Percentiles rank a stretch among this genome's conserved stretches.
Evolutionary conservation across 2,888 invertebrate genomes (phyloP).

Genomic region (Euzetes globulus): DNA sequence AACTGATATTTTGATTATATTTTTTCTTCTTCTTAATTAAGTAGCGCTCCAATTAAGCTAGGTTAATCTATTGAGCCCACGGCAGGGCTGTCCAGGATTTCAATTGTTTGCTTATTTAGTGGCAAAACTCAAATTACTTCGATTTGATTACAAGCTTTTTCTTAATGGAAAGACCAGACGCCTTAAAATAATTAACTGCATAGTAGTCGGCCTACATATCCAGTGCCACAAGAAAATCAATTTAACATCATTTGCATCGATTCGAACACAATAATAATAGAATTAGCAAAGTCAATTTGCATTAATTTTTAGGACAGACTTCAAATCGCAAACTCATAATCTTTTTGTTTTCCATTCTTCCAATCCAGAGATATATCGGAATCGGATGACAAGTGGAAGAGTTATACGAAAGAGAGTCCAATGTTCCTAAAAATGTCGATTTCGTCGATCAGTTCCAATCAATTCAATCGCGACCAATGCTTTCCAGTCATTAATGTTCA

Average conservation of each 20-base stretch:
- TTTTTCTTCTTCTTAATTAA: slow-evolving; percentile 1
- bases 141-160: no score
- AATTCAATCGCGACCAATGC: neutral
- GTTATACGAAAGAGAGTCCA: slow-evolving; percentile 11
- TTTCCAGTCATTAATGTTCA: neutral
- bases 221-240: no score
- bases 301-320: no score
- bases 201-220: no score
- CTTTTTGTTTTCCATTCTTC: neutral
- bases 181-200: no score
- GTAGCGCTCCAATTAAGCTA: slow-evolving; percentile 3
- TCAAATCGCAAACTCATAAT: neutral
- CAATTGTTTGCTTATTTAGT: neutral
- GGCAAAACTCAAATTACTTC: neutral
- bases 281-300: no score
- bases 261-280: no score
- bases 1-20: neutral
- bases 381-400: slow-evolving; percentile 6
- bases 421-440: slow-evolving; percentile 23
- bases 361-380: slow-evolving; percentile 3
- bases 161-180: no score
- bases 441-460: neutral
- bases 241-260: no score
- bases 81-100: neutral
- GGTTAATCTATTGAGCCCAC: no score